phyloP scores from a whole-genome alignment of 2,113 vertebrate species.

The Hassar affinis region DNA sequence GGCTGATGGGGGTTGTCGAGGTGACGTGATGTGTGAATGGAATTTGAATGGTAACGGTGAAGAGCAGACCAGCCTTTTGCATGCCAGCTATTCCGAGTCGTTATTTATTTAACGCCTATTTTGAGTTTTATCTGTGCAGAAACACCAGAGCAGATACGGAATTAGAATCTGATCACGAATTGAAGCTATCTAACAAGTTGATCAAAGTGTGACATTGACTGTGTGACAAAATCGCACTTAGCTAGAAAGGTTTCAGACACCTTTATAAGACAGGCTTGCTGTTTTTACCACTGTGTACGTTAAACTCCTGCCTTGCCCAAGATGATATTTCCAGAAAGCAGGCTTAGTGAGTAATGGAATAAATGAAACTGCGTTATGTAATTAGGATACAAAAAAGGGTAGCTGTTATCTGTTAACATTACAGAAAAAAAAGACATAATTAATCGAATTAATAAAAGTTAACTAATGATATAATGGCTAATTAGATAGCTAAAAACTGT shows the following conservation, averaged over 20 bases:
- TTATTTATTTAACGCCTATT: background rate
- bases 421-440: no score
- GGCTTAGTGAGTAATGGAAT: no score
- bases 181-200: background rate
- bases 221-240: background rate
- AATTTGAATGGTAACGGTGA: conserved; percentile 8
- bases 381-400: no score
- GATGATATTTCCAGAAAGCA: background rate
- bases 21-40: conserved; percentile 17
- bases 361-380: no score
- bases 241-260: background rate
- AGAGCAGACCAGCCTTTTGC: conserved; percentile 2
- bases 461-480: no score
- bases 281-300: background rate
- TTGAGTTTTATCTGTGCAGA: background rate
- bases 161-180: background rate
- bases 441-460: no score
- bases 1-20: conserved; percentile 2
- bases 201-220: background rate
- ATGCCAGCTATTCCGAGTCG: background rate
- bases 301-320: background rate
- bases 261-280: background rate
- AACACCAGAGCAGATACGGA: background rate
- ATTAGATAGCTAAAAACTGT: no score
- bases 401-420: no score